phyloP scores from a whole-genome alignment of 1,140 invertebrate species.

The Dinoponera quadriceps region DNA sequence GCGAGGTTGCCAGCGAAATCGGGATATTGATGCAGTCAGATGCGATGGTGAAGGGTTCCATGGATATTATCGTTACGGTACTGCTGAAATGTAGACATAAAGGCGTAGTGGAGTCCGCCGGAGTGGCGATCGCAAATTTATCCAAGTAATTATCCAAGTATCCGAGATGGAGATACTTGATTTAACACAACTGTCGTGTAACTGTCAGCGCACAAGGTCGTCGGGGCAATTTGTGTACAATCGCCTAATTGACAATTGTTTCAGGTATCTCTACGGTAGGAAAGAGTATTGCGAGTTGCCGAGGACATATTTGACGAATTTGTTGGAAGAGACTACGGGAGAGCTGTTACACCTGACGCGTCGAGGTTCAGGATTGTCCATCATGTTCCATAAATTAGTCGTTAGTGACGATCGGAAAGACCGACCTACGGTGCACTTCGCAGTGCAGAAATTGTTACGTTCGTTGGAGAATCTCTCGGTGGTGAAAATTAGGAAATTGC shows the following conservation, averaged over 20 bases:
- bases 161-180: not conserved
- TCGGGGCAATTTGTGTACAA: not conserved
- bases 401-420: slow-evolving; percentile 87
- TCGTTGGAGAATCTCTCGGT: slow-evolving; percentile 55
- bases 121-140: slow-evolving; percentile 86
- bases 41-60: slow-evolving; percentile 83
- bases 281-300: slow-evolving; percentile 68
- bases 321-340: slow-evolving; percentile 67
- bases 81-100: slow-evolving; percentile 91
- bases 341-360: slow-evolving; percentile 87
- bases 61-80: slow-evolving; percentile 87
- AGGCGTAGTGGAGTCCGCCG: slow-evolving; percentile 92
- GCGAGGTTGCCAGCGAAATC: slow-evolving; percentile 85
- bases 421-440: slow-evolving; percentile 81
- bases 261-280: slow-evolving; percentile 72
- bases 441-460: slow-evolving; percentile 77
- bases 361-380: slow-evolving; percentile 91
- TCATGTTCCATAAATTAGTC: slow-evolving; percentile 91
- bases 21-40: slow-evolving; percentile 76
- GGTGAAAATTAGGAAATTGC: slow-evolving; percentile 8
- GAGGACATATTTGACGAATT: slow-evolving; percentile 71
- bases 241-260: slow-evolving; percentile 63
- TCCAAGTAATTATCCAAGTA: slow-evolving; percentile 72
- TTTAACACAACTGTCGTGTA: slow-evolving; percentile 62
- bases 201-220: slow-evolving; percentile 16